Evolutionary conservation across 2,797 vertebrate genomes (phyloP).

Genomic region (Remorina albescens): DNA sequence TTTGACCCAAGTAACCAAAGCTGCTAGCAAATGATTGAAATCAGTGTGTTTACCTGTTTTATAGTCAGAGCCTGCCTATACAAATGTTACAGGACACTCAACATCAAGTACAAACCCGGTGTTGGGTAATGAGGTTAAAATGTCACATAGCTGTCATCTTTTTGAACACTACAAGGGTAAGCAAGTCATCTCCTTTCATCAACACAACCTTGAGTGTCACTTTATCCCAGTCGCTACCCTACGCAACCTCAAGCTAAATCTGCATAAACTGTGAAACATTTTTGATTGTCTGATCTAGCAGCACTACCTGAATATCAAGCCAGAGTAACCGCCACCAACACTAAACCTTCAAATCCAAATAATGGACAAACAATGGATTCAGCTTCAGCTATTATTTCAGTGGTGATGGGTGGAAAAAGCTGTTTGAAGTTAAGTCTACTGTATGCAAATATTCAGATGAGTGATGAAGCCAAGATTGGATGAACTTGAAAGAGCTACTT

Average conservation of each 20-base stretch:
- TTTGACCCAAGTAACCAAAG: conserved; percentile 1
- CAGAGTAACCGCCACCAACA: conserved; percentile 40
- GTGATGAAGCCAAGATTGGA: conserved; percentile 35
- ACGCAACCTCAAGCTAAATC: conserved; percentile 47
- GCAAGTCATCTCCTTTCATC: conserved; percentile 32
- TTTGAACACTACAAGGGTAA: conserved; percentile 7
- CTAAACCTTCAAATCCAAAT: conserved; percentile 36
- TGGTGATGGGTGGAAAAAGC: conserved; percentile 14
- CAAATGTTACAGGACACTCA: conserved; percentile 49
- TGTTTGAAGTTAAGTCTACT: conserved; percentile 22
- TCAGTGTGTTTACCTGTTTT: conserved; percentile 27
- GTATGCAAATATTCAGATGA: conserved; percentile 30
- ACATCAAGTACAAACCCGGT: conserved; percentile 35
- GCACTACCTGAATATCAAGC: conserved; percentile 64
- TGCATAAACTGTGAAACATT: conserved; percentile 61
- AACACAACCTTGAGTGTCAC: conserved; percentile 55
- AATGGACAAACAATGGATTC: conserved; percentile 27
- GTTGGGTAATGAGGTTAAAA: conserved; percentile 36
- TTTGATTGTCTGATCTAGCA: conserved; percentile 84
- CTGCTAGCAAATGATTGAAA: conserved; percentile 6
- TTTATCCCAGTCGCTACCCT: conserved; percentile 39
- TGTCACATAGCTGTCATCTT: conserved; percentile 16
- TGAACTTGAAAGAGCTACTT: conserved; percentile 42
- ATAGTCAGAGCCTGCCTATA: conserved; percentile 38
- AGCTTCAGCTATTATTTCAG: conserved; percentile 23